Evolutionary conservation across 2,113 vertebrate genomes (phyloP).

Genomic region (Monarcha castaneiventris): DNA sequence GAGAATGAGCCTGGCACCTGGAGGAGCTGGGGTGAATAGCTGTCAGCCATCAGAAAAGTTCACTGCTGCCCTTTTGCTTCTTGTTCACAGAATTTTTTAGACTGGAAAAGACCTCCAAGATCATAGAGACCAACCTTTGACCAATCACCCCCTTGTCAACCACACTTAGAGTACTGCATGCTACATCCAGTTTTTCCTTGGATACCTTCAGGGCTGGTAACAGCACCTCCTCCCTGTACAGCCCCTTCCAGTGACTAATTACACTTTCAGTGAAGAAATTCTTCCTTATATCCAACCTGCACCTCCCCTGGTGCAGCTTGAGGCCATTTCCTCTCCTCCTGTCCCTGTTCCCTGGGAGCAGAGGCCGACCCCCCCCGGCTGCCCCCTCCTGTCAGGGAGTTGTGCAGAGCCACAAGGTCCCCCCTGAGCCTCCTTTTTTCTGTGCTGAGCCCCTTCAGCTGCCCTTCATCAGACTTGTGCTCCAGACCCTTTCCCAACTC

Average conservation of each 20-base stretch:
- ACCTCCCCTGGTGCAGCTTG: neutral
- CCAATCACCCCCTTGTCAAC: neutral
- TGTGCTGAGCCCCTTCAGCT: neutral
- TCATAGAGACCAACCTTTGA: neutral
- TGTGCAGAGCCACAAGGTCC: neutral
- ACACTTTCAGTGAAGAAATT: neutral
- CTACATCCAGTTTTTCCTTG: neutral
- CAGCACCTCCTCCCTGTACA: neutral
- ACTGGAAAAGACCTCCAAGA: neutral
- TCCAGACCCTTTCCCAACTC: neutral
- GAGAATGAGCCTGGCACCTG: neutral
- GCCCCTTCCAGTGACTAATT: neutral
- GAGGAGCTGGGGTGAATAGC: neutral
- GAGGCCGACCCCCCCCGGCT: accelerated
- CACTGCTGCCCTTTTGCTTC: neutral
- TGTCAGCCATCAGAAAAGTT: neutral
- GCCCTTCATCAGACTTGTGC: neutral
- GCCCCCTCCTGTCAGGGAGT: neutral
- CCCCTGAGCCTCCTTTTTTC: neutral
- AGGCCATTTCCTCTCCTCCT: accelerated
- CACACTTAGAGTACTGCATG: neutral
- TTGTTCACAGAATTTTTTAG: neutral
- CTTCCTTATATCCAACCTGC: accelerated
- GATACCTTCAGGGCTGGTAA: neutral
- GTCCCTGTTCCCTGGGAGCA: neutral